A percentile compares a stretch with the other conserved stretches of the same genome.
These are phyloP conservation scores for Thamnophis elegans DNA, from an alignment of 2,797 vertebrate genomes.

Conservation along the genomic window DNA sequence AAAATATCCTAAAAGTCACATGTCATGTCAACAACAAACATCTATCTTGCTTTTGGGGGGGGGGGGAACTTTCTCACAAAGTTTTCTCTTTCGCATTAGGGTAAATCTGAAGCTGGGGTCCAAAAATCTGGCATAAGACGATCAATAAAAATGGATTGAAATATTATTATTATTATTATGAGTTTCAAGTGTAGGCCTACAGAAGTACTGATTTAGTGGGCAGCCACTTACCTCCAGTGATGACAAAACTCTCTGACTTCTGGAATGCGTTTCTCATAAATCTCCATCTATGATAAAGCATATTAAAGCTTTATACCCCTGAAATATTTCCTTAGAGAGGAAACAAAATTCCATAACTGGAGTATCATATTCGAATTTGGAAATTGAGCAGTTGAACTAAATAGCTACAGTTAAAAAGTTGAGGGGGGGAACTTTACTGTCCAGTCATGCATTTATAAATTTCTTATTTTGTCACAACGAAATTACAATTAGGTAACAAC, in stretches of 20 bases:
- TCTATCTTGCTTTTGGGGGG: neutral
- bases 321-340: slow-evolving; percentile 15
- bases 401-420: neutral
- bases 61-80: neutral
- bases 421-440: neutral
- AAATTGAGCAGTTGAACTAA: neutral
- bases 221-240: slow-evolving; percentile 8
- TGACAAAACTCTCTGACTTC: neutral
- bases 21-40: neutral
- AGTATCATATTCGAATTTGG: slow-evolving; percentile 1
- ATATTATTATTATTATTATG: neutral
- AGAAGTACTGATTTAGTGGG: slow-evolving; percentile 4
- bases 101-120: neutral
- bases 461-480: neutral
- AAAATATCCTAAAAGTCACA: neutral
- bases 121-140: neutral
- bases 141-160: neutral
- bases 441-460: neutral
- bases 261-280: slow-evolving; percentile 3
- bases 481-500: neutral
- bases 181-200: neutral
- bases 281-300: slow-evolving; percentile 21
- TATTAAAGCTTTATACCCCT: slow-evolving; percentile 27
- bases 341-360: neutral
- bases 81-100: neutral